phyloP scores from a whole-genome alignment of 2,113 vertebrate species.

The Nasalis larvatus region DNA sequence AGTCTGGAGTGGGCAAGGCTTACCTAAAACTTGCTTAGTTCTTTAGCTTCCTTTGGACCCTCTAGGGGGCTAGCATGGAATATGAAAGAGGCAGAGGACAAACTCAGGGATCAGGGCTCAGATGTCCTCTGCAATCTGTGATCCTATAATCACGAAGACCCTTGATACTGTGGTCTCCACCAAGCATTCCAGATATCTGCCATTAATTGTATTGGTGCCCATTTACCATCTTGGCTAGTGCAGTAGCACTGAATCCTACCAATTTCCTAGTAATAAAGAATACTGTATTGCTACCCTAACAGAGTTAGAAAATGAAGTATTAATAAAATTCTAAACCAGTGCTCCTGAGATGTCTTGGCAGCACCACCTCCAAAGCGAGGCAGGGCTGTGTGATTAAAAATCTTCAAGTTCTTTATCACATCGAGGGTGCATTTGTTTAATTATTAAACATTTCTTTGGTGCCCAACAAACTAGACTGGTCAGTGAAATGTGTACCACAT shows the following conservation, averaged over 20 bases:
- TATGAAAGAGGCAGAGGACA: not conserved
- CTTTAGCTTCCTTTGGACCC: not conserved
- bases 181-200: too few species aligned
- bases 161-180: not conserved
- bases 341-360: not conserved
- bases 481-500: not conserved
- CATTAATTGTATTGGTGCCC: not conserved
- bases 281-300: not conserved
- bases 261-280: not conserved
- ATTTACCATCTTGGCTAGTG: not conserved
- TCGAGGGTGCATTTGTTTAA: not conserved
- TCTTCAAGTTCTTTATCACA: not conserved
- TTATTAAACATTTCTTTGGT: not conserved
- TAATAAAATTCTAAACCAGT: not conserved
- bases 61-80: not conserved
- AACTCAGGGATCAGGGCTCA: not conserved
- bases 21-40: not conserved
- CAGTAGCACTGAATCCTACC: not conserved
- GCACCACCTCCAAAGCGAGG: not conserved
- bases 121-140: not conserved
- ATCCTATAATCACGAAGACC: not conserved
- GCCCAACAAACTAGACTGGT: not conserved
- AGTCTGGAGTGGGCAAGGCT: not conserved
- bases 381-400: not conserved
- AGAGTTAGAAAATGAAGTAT: not conserved